Evolutionary conservation across 2,797 vertebrate genomes (phyloP).

Genomic region (Gouania willdenowi): DNA sequence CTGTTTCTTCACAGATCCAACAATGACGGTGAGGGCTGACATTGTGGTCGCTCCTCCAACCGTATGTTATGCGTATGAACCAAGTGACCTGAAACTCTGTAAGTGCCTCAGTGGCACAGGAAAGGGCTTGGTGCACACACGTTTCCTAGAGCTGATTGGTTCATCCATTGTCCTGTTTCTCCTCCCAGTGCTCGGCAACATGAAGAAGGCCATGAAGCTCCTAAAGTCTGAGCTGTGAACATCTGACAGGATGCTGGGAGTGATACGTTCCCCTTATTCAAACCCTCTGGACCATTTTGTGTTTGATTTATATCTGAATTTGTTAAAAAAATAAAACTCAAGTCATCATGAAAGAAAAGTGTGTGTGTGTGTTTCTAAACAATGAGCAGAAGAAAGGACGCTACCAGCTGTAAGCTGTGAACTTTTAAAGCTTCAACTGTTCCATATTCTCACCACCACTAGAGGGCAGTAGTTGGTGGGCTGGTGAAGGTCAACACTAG

Average conservation of each 20-base stretch:
- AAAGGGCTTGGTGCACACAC: too few relatives aligned
- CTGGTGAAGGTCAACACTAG: too few relatives aligned
- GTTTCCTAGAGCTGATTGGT: not conserved
- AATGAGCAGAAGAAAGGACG: too few relatives aligned
- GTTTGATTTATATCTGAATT: too few relatives aligned
- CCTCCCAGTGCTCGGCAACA: constrained; percentile 76
- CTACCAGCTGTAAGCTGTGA: too few relatives aligned
- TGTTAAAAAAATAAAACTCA: too few relatives aligned
- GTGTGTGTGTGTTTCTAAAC: too few relatives aligned
- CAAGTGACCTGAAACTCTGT: constrained; percentile 80
- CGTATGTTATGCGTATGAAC: constrained; percentile 93
- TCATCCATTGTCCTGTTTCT: not conserved
- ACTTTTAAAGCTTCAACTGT: too few relatives aligned
- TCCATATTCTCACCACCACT: too few relatives aligned
- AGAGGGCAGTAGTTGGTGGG: too few relatives aligned
- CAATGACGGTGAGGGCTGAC: constrained; percentile 94
- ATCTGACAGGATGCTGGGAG: not conserved
- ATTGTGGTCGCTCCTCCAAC: constrained; percentile 91
- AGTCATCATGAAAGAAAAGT: too few relatives aligned
- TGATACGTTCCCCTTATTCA: too few relatives aligned
- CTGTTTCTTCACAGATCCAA: constrained; percentile 88
- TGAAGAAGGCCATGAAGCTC: constrained; percentile 87
- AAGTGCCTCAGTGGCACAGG: constrained; percentile 75
- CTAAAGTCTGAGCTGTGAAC: constrained; percentile 90
- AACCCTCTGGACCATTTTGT: not conserved